Base-by-base conservation (phyloP, 1,140 invertebrate genomes). In the Dreissena polymorpha region DNA sequence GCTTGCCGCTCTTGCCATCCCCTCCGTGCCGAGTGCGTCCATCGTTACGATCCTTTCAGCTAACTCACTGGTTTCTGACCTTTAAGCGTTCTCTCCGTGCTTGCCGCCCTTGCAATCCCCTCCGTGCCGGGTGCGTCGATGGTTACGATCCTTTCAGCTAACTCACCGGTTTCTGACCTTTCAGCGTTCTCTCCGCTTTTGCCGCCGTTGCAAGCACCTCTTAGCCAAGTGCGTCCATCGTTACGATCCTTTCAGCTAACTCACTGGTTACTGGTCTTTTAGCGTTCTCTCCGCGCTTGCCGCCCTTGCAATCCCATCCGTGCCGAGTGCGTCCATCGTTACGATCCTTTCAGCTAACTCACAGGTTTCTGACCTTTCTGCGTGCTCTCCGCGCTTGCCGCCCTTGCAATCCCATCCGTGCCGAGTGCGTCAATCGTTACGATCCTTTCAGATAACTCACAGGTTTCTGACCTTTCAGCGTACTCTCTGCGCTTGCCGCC, bases 271-370 rank as follows among this genome's bases (percentile, higher is more conserved):
- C 8, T 39, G 39, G 8, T 25, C 53, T 83, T 87, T 25, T 79
- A 92, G 91, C 29, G 64, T 89, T 25, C 74, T 92, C 51, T 89
- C 88, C 0, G 71, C 90, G 16, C 73, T 91, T 6, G 83, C 87
- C 12, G 63, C 86, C 8, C 63, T 89, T 39, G 90, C 91, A 13
- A 86, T 92, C 25, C 91, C 91, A 12, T 87, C 86, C 6, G 87
- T 91, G 14, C 91, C 91, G 0, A 91, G 90, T 80, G 80, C 90
- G 12, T 91, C 90, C 78, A 91, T 92, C 13, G 91, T 92, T 12
- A 89, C 89, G 0, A 73, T 92, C 18, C 84, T 91, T n/a, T n/a
- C n/a, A n/a, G n/a, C n/a, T n/a, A n/a, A n/a, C n/a, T n/a, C n/a
- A n/a, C n/a, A n/a, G n/a, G n/a, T n/a, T n/a, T n/a, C n/a, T n/a